Base-by-base conservation (phyloP, 2,797 vertebrate genomes). In the Chrysocyon brachyurus region DNA sequence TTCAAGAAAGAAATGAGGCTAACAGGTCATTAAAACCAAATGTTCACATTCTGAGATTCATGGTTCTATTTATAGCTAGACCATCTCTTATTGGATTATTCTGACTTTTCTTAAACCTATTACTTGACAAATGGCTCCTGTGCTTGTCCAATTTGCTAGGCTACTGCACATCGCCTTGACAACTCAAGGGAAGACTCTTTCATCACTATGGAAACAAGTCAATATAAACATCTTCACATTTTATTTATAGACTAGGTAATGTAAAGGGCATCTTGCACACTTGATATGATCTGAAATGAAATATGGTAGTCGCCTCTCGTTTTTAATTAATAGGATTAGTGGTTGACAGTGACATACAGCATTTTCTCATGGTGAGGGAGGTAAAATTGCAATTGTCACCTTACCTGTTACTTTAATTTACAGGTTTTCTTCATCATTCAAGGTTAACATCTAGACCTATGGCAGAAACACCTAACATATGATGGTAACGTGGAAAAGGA, bases 171-270 rank as follows among this genome's bases (percentile, higher is more conserved):
- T 98, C 40, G 82, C 98, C 98, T 98, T 98, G 98, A 98, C 98
- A 98, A 98, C 97, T 78, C 89, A 96, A 97, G 91, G 81, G 77
- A 86, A 97, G 96, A 66, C 4, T 98, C 95, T 97, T 97, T 87
- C 52, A 98, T 98, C 95, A 84, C 98, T 97, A 98, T 98, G 97
- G 98, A 98, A 98, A 98, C 98, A 98, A 98, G 98, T 98, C 96
- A 98, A 96, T 98, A 97, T 97, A 98, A 98, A 97, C 94, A 94
- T 97, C 96, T 94, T 98, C 97, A 97, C 73, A 91, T 97, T 98
- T 98, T 98, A 96, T 98, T 98, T 98, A 97, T 97, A 98, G 97
- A 91, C 14, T 36, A 97, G n/a, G n/a, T 91, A 91, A 95, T 91
- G n/a, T 82, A 98, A 98, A 98, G 78, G 78, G 56, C 75, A 97